Conservation (phyloP, 2,113 vertebrate species). For the Theristicus caerulescens region DNA sequence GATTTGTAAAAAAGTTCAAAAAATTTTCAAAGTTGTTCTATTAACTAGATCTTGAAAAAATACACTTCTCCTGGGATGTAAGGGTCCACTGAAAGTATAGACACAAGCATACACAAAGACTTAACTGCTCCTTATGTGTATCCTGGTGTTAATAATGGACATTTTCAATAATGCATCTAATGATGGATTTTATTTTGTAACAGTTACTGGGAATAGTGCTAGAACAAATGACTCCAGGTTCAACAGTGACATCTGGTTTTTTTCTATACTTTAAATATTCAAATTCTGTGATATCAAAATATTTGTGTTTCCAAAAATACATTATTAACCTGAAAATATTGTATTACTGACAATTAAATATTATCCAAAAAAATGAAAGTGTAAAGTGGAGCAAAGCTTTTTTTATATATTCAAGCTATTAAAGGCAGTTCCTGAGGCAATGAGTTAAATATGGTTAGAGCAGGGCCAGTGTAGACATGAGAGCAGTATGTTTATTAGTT, state of each 20-base stretch:
- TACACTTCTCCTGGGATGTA: not conserved
- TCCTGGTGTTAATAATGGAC: not conserved
- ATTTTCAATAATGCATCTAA: not conserved
- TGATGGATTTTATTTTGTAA: not conserved
- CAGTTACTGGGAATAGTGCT: not conserved
- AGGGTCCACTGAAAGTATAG: not conserved
- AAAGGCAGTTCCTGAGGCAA: not conserved
- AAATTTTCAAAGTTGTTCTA: not conserved
- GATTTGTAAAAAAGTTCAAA: not conserved
- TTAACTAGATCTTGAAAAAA: not conserved
- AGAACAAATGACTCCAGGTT: not conserved
- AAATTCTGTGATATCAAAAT: not conserved
- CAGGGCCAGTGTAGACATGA: not conserved
- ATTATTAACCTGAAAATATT: not conserved
- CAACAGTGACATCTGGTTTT: not conserved
- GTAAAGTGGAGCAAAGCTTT: not conserved
- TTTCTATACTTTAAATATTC: not conserved
- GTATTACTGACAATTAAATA: not conserved
- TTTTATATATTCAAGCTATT: not conserved
- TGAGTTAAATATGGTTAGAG: not conserved
- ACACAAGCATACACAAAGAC: not conserved
- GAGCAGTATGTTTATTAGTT: not conserved
- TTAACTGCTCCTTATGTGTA: not conserved
- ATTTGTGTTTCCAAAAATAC: not conserved
- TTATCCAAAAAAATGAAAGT: not conserved